A percentile compares a stretch with the other conserved stretches of the same genome.
Conservation (phyloP, 1,140 invertebrate species). For the Paralvinella palmiformis region DNA sequence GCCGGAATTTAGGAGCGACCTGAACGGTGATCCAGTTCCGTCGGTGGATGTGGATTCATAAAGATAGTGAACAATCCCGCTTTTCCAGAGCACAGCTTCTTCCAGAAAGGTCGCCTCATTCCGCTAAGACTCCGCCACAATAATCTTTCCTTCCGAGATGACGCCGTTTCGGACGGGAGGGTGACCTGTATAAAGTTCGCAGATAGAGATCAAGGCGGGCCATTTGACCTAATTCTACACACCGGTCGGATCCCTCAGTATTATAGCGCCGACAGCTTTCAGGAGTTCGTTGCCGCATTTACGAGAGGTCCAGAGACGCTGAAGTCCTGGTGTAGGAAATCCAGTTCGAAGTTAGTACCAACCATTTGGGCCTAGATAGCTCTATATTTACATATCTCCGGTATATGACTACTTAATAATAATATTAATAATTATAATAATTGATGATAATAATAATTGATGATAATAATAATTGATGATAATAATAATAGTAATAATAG, state of each 20-base stretch:
- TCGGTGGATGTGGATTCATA: constrained; percentile 7
- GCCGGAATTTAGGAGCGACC: not conserved
- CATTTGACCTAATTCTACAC: constrained; percentile 6
- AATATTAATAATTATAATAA: too few relatives aligned
- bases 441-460: too few relatives aligned
- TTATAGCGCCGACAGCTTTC: not conserved
- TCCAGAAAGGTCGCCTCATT: constrained; percentile 3
- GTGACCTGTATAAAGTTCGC: constrained; percentile 11
- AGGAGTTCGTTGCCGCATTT: not conserved
- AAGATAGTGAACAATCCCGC: constrained; percentile 6
- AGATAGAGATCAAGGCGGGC: constrained; percentile 1
- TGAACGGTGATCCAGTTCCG: not conserved
- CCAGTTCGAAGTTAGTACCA: too few relatives aligned
- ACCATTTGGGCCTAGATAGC: too few relatives aligned
- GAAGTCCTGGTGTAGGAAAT: not conserved
- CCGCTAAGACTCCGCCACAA: constrained; percentile 9
- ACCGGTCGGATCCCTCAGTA: not conserved
- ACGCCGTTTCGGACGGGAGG: constrained; percentile 3
- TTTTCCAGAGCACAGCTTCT: constrained; percentile 11
- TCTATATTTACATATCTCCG: too few relatives aligned
- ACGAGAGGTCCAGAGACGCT: not conserved
- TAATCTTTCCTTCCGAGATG: constrained; percentile 9
- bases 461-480: too few relatives aligned
- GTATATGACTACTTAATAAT: too few relatives aligned
- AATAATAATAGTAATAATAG: too few relatives aligned